Evolutionary conservation across 1,140 invertebrate species (phyloP).

Genomic region (Halyomorpha halys): DNA sequence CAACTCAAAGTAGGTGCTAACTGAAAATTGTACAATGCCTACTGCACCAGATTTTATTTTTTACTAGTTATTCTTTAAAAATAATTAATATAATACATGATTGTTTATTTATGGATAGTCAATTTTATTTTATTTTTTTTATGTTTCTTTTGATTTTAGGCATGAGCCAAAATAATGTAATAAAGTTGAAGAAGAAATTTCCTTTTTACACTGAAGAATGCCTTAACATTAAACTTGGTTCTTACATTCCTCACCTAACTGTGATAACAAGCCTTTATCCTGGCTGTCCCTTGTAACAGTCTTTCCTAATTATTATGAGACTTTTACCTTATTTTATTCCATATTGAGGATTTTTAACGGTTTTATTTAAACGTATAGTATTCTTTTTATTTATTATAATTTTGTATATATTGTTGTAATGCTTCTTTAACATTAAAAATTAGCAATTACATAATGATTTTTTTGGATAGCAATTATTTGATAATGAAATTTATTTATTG

Average conservation of each 20-base stretch:
- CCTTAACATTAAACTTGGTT: not conserved
- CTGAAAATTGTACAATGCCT: too few relatives aligned
- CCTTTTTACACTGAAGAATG: not conserved
- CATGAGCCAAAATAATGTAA: not conserved
- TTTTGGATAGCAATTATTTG: too few relatives aligned
- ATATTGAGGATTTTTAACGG: not conserved
- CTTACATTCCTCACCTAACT: constrained; percentile 8
- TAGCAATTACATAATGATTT: too few relatives aligned
- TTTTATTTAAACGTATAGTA: not conserved
- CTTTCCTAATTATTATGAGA: constrained; percentile 1
- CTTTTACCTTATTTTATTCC: too few relatives aligned
- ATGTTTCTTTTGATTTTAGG: not conserved
- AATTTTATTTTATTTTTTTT: not conserved
- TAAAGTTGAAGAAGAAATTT: not conserved
- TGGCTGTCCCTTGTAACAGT: not conserved
- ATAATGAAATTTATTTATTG: too few relatives aligned
- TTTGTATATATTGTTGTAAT: too few relatives aligned
- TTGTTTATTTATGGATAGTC: not conserved
- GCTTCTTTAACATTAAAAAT: too few relatives aligned
- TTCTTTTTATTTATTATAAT: constrained; percentile 7
- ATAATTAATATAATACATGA: too few relatives aligned
- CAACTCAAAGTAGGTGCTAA: too few relatives aligned
- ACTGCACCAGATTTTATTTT: too few relatives aligned
- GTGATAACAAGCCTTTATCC: not conserved
- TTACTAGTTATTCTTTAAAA: too few relatives aligned